Percentiles rank a stretch among this genome's conserved stretches.
Evolutionary conservation across 2,888 invertebrate species (phyloP).

Genomic region (Phengaris arion): DNA sequence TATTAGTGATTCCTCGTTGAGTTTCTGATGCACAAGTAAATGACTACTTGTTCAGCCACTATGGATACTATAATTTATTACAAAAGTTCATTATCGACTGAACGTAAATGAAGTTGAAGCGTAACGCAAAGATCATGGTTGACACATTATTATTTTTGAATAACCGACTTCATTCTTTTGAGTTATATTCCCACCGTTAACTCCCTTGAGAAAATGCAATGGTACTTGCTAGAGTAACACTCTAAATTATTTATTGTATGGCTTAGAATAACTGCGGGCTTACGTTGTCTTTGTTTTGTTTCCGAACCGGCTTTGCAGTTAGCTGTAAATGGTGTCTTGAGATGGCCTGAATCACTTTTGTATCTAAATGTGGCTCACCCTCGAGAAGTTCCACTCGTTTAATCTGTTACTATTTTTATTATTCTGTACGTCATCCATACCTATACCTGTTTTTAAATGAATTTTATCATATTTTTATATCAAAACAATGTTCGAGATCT

Average conservation of each 20-base stretch:
- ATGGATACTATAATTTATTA: neutral
- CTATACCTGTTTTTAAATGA: neutral
- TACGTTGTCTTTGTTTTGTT: constrained; percentile 28
- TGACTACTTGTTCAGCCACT: neutral
- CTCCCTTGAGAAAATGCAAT: neutral
- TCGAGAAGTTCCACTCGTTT: neutral
- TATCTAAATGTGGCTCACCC: constrained; percentile 18
- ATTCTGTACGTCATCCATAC: neutral
- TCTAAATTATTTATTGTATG: constrained; percentile 25
- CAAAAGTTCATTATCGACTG: no score
- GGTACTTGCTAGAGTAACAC: neutral
- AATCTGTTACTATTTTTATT: neutral
- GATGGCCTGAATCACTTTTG: constrained; percentile 25
- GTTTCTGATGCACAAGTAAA: no score
- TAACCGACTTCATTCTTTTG: neutral
- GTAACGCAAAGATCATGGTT: neutral
- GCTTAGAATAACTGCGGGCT: constrained; percentile 16
- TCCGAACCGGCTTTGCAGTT: constrained; percentile 13
- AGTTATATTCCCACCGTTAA: neutral
- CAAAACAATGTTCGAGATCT: no score
- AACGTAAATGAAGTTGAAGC: neutral
- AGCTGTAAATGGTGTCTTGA: constrained; percentile 28
- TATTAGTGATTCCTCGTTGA: neutral
- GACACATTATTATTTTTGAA: neutral
- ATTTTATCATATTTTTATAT: neutral